A percentile compares a stretch with the other conserved stretches of the same genome.
Conservation (phyloP, 2,113 vertebrate genomes). For the Neodontobutis hainanensis region DNA sequence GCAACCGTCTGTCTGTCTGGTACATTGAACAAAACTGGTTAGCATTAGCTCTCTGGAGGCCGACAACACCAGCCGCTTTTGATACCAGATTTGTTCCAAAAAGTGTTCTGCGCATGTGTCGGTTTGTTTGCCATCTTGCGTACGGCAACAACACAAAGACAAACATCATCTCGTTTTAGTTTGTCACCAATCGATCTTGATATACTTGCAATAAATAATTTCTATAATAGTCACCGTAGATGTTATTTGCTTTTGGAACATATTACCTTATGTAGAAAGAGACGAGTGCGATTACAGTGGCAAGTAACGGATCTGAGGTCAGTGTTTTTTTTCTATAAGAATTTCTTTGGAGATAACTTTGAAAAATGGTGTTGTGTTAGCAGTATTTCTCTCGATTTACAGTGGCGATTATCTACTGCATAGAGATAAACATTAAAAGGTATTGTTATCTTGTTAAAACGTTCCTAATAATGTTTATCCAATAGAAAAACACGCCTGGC, state of each 20-base stretch:
- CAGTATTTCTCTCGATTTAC: neutral
- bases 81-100: constrained; percentile 4
- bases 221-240: neutral
- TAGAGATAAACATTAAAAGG: neutral
- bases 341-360: neutral
- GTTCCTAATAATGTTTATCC: neutral
- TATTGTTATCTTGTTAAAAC: neutral
- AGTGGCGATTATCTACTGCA: no score
- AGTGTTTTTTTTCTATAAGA: neutral
- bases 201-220: neutral
- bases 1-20: neutral
- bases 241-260: neutral
- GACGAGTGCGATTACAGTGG: neutral
- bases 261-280: neutral
- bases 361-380: neutral
- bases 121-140: neutral
- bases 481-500: neutral
- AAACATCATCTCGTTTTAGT: neutral
- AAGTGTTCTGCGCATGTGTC: neutral
- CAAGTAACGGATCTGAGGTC: neutral
- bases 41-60: constrained; percentile 39
- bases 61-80: constrained; percentile 43
- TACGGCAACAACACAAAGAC: constrained; percentile 2
- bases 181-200: neutral
- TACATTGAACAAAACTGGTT: constrained; percentile 11